Percentiles rank a stretch among this genome's conserved stretches.
Conservation (phyloP, 2,113 vertebrate species). For the Narcine bancroftii region DNA sequence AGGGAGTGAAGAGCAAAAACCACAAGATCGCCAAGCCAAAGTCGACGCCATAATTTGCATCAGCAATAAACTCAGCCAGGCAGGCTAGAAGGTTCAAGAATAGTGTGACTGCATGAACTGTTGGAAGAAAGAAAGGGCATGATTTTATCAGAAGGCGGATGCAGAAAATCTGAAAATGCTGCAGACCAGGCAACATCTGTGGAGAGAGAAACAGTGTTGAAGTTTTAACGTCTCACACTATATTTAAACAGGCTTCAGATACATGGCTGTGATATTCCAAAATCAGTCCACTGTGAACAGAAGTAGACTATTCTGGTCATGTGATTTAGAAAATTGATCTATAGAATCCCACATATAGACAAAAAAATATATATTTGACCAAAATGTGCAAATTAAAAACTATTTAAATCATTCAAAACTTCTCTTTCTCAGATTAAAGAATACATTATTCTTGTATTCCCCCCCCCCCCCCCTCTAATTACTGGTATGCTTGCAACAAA, state of each 20-base stretch:
- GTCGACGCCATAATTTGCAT: slow-evolving; percentile 56
- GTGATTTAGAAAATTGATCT: too few relatives aligned
- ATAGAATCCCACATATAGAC: too few relatives aligned
- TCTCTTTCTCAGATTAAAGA: too few relatives aligned
- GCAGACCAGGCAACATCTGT: too few relatives aligned
- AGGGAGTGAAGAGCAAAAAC: slow-evolving; percentile 88
- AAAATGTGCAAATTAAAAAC: not conserved
- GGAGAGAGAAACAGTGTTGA: too few relatives aligned
- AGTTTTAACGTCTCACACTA: not conserved
- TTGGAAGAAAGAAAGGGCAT: not conserved
- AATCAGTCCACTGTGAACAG: not conserved
- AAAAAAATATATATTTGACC: too few relatives aligned
- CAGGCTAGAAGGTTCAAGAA: slow-evolving; percentile 88
- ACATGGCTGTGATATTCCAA: not conserved
- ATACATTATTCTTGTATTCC: not conserved
- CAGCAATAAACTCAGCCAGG: slow-evolving; percentile 71
- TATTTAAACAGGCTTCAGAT: too few relatives aligned
- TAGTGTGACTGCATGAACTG: slow-evolving; percentile 85
- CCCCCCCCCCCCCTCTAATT: not conserved
- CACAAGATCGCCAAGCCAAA: slow-evolving; percentile 92
- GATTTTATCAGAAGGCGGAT: not conserved
- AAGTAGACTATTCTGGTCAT: not conserved
- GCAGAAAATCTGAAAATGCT: too few relatives aligned
- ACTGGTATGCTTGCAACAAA: not conserved
- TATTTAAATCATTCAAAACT: too few relatives aligned